Evolutionary conservation across 1,140 invertebrate species (phyloP).

Genomic region (Drosophila ercepeae): DNA sequence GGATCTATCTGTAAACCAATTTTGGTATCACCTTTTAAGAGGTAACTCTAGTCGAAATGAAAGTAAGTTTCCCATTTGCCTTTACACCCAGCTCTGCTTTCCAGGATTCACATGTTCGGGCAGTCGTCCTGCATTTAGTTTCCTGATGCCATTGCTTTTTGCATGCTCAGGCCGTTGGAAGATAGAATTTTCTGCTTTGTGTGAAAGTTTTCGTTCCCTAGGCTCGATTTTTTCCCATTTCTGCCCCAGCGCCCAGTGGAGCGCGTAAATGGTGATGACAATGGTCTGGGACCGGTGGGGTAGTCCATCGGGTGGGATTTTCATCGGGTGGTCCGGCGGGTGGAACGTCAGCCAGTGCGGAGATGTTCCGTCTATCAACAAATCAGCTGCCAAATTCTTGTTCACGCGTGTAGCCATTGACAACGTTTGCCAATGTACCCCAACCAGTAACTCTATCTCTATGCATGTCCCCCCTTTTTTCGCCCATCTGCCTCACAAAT

Average conservation of each 20-base stretch:
- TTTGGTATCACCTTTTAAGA: background rate
- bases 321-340: background rate
- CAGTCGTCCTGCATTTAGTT: slow-evolving; percentile 55
- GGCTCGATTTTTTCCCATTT: slow-evolving; percentile 5
- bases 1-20: no score
- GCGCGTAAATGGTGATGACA: slow-evolving; percentile 78
- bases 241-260: slow-evolving; percentile 45
- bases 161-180: slow-evolving; percentile 68
- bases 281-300: slow-evolving; percentile 10
- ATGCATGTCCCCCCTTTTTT: background rate
- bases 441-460: slow-evolving; percentile 1
- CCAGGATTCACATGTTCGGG: slow-evolving; percentile 53
- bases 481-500: slow-evolving; percentile 15
- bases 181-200: slow-evolving; percentile 76
- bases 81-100: background rate
- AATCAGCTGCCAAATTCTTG: slow-evolving; percentile 79
- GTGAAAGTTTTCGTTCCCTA: slow-evolving; percentile 59
- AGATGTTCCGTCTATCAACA: slow-evolving; percentile 75
- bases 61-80: no score
- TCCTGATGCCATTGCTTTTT: slow-evolving; percentile 60
- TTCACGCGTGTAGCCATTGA: slow-evolving; percentile 77
- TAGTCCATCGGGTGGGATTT: slow-evolving; percentile 1
- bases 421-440: slow-evolving; percentile 37
- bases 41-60: background rate
- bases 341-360: slow-evolving; percentile 23